phyloP scores from a whole-genome alignment of 2,888 invertebrate species.

The Microdon myrmicae region DNA sequence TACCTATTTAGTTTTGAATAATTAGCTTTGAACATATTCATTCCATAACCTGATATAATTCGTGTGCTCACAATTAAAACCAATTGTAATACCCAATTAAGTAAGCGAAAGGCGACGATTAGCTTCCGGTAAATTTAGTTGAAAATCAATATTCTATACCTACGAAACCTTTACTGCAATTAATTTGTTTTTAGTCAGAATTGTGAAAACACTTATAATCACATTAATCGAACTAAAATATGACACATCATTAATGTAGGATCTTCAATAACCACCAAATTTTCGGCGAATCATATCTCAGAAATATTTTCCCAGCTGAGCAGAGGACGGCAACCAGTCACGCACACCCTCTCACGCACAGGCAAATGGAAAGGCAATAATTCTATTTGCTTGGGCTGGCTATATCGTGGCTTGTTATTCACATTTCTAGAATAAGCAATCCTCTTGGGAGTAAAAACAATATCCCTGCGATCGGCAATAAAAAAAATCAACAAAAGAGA shows the following conservation, averaged over 20 bases:
- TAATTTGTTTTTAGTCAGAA: too few relatives aligned
- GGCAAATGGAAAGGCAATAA: conserved; percentile 7
- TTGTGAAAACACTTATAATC: too few relatives aligned
- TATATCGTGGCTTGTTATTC: conserved; percentile 11
- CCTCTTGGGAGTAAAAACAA: conserved; percentile 13
- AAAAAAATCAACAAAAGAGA: conserved; percentile 8
- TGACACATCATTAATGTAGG: conserved; percentile 50
- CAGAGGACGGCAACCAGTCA: neutral
- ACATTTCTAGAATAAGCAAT: conserved; percentile 7
- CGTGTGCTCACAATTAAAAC: too few relatives aligned
- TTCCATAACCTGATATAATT: too few relatives aligned
- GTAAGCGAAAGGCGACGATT: too few relatives aligned
- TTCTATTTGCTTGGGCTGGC: conserved; percentile 23
- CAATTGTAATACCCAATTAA: too few relatives aligned
- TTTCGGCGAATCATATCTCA: conserved; percentile 42
- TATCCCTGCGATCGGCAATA: conserved; percentile 1
- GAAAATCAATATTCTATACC: too few relatives aligned
- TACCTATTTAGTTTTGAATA: too few relatives aligned
- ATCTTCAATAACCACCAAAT: conserved; percentile 45
- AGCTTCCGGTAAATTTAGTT: too few relatives aligned
- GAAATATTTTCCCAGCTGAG: conserved; percentile 17
- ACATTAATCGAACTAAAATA: conserved; percentile 45
- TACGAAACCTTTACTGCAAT: too few relatives aligned
- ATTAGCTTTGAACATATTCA: too few relatives aligned
- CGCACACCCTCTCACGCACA: neutral